Evolutionary conservation across 2,888 invertebrate species (phyloP).

Genomic region (Cryptocheilus praepositus): DNA sequence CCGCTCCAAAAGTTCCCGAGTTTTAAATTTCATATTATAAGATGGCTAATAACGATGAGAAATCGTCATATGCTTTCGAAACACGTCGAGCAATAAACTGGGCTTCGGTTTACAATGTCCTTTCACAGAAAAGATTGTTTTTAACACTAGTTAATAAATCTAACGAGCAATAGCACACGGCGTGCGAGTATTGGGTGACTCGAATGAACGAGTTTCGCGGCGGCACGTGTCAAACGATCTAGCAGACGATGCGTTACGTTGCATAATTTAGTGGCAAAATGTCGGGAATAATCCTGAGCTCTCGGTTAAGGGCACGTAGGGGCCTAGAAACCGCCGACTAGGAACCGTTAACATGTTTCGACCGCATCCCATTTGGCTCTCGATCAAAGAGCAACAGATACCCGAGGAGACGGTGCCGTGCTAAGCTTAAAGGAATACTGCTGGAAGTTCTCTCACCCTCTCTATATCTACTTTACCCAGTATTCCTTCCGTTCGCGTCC

Average conservation of each 20-base stretch:
- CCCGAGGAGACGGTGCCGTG: neutral
- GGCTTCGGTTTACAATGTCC: no score
- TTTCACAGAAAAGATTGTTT: no score
- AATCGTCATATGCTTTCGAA: no score
- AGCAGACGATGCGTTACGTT: neutral
- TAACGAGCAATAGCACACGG: no score
- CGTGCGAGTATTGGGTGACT: no score
- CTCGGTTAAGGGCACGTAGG: slow-evolving; percentile 17
- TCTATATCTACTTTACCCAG: slow-evolving; percentile 6
- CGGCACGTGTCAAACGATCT: no score
- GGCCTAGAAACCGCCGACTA: slow-evolving; percentile 11
- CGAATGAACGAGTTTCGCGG: no score
- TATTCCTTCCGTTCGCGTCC: slow-evolving; percentile 14
- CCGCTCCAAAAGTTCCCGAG: no score
- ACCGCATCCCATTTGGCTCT: slow-evolving; percentile 45
- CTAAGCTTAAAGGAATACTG: slow-evolving; percentile 3
- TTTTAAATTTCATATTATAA: no score
- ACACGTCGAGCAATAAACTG: no score
- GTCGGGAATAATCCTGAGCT: slow-evolving; percentile 7
- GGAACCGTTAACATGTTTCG: slow-evolving; percentile 25
- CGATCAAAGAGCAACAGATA: slow-evolving; percentile 54
- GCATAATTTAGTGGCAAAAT: neutral
- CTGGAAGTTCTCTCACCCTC: slow-evolving; percentile 14
- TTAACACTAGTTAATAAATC: no score
- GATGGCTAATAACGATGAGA: no score